Base-by-base conservation (phyloP, 2,888 invertebrate species). In the Agrilus cyanescens region DNA sequence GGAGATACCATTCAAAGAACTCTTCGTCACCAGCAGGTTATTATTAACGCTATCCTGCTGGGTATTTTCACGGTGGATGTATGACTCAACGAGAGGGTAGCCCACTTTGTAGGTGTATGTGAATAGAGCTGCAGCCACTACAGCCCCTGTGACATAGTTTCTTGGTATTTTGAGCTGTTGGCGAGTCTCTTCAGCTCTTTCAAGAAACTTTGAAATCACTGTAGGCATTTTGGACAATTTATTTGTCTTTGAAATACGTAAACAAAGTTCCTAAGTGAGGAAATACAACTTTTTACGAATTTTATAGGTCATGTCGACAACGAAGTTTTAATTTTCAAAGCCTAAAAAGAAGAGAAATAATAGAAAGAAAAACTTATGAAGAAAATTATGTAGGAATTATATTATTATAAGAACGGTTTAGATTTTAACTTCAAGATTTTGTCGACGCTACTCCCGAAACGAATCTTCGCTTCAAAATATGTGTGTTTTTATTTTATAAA, bases 181-280 rank as follows among this genome's bases (percentile, higher is more conserved):
- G 51, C 70, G 72, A 52, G 73, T 75, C 41, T 68, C 64, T 34
- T 78, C 72, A 43, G 76, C 69, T 49, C 70, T 70, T 55, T 75
- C 72, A 46, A 81, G 59, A 52, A 78, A 71, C 63, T 82, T 83
- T 3, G 82, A 82, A 51, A 82, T 69, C 51, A 76, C 75, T 44
- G 74, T 66, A 44, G 76, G 72, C 76, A 76, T 76, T 51, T 59
- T 65, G 29, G 15, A 13, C 29, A 12, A 15, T 37, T 30, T 34
- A n/a, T n/a, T 42, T 12, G 16, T 37, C 36, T 10, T 40, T 5
- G 20, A 20, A 6, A n/a, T n/a, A n/a, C n/a, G n/a, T n/a, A n/a
- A 20, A 5, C 7, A 20, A 8, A 2, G 10, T 25, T 25, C 2
- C 10, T 25, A 25, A 2, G 10, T 25, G 25, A 25, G 25, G 10